These are phyloP conservation scores for Drosophila peninsularis DNA, from an alignment of 2,888 invertebrate species.

Conservation along the genomic window DNA sequence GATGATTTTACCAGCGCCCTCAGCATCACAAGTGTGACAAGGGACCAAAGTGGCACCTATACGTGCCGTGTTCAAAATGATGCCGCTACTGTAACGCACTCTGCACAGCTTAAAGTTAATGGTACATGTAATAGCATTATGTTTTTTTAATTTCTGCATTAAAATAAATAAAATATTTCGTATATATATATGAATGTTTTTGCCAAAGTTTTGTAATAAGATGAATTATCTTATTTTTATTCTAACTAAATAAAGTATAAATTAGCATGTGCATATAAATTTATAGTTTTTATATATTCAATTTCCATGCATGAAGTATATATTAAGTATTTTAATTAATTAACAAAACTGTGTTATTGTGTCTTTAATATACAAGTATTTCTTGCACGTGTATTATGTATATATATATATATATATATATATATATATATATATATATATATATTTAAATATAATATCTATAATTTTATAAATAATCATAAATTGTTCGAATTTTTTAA, in stretches of 20 bases:
- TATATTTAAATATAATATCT: too few species aligned
- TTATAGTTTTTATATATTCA: too few species aligned
- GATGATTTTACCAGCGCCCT: slow-evolving; percentile 87
- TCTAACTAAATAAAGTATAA: neutral
- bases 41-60: slow-evolving; percentile 87
- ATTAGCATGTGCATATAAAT: neutral
- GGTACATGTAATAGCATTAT: slow-evolving; percentile 84
- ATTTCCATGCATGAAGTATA: neutral
- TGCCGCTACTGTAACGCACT: slow-evolving; percentile 87
- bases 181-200: neutral
- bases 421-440: too few species aligned
- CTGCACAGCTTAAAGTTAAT: slow-evolving; percentile 87
- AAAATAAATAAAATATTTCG: neutral
- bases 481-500: too few species aligned
- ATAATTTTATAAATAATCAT: too few species aligned
- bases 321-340: neutral
- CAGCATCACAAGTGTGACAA: slow-evolving; percentile 87
- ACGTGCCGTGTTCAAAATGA: slow-evolving; percentile 87
- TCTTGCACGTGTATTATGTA: too few species aligned
- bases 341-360: too few species aligned
- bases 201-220: neutral
- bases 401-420: too few species aligned
- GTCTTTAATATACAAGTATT: too few species aligned
- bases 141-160: slow-evolving; percentile 2
- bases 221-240: neutral